Base-by-base conservation (phyloP, 2,888 invertebrate genomes). In the Epistrophella euchroma region DNA sequence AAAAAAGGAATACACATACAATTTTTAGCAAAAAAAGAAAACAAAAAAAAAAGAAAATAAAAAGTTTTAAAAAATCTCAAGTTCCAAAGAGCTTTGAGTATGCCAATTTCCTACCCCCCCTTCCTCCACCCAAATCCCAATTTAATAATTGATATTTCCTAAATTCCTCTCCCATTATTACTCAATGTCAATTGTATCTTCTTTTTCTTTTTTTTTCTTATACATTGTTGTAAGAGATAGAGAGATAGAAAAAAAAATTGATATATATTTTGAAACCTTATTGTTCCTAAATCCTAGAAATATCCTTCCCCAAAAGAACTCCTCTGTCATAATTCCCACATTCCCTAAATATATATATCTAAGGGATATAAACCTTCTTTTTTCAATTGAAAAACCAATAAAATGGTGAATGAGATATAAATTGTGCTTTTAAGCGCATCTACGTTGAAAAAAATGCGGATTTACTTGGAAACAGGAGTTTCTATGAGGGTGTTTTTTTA, bases 271-370 rank as follows among this genome's bases (percentile, higher is more conserved):
- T 45, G 28, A 17, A 68, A 35, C 60, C 74, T 74, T 80, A 40
- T 62, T 40, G 40, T 52, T 52, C 85, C 85, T 55, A 13, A 17
- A 72, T 82, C 86, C 82, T 40, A 50, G 2, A 66, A 81, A 28
- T 71, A 82, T 82, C 82, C 86, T 37, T 37, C 45, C 37, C 82
- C 82, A 43, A 11, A 52, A 43, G 9, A 52, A 9, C 64, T 71
- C 86, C 82, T 35, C 82, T 47, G 52, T 47, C 86, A 77, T 45
- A 78, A 82, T 66, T 86, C 86, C 86, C 86, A 86, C 82, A 86
- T 78, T 82, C 86, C 86, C 86, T 74, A 86, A 86, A 86, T 76
- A 76, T 82, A 15, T 86, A 74, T 32, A 82, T 17, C 58, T 78
- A 86, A 86, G 86, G 62, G 86, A 32, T 86, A 13, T 11, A 19